phyloP scores from a whole-genome alignment of 2,888 invertebrate species.

The Hypomecis atomaria region DNA sequence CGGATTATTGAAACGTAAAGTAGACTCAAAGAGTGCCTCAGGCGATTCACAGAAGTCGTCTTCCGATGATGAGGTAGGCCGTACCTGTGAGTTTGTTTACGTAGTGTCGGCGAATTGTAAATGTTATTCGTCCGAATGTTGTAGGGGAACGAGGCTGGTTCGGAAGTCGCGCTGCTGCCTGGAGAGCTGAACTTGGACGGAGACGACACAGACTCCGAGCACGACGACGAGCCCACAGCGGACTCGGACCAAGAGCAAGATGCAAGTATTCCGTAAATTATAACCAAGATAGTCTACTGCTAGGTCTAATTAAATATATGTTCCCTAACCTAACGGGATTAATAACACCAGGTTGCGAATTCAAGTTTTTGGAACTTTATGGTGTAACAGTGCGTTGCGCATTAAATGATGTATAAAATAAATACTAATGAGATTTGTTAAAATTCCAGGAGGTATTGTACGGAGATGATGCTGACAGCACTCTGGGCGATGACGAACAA shows the following conservation, averaged over 20 bases:
- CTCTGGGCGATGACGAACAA: slow-evolving; percentile 62
- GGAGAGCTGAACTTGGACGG: slow-evolving; percentile 59
- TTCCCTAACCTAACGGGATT: no score
- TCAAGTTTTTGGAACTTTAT: no score
- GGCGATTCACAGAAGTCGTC: slow-evolving; percentile 33
- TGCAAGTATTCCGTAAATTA: slow-evolving; percentile 55
- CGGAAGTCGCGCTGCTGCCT: slow-evolving; percentile 56
- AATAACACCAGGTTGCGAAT: no score
- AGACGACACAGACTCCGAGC: slow-evolving; percentile 71
- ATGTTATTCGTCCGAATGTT: background rate
- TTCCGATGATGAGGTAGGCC: slow-evolving; percentile 52
- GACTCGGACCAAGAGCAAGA: slow-evolving; percentile 74
- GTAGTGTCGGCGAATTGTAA: background rate
- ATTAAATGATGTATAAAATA: no score
- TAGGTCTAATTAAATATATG: no score
- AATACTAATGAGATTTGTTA: background rate
- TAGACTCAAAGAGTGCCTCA: slow-evolving; percentile 45
- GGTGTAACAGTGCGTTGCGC: no score
- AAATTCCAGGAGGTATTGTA: slow-evolving; percentile 77
- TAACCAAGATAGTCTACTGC: no score
- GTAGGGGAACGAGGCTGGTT: slow-evolving; percentile 48
- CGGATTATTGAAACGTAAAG: slow-evolving; percentile 72
- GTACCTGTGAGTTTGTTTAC: slow-evolving; percentile 16
- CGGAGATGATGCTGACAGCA: slow-evolving; percentile 83
- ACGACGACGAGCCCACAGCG: slow-evolving; percentile 74